These are phyloP conservation scores for Urocynchramus pylzowi DNA, from an alignment of 2,113 vertebrate genomes.

Conservation along the genomic window DNA sequence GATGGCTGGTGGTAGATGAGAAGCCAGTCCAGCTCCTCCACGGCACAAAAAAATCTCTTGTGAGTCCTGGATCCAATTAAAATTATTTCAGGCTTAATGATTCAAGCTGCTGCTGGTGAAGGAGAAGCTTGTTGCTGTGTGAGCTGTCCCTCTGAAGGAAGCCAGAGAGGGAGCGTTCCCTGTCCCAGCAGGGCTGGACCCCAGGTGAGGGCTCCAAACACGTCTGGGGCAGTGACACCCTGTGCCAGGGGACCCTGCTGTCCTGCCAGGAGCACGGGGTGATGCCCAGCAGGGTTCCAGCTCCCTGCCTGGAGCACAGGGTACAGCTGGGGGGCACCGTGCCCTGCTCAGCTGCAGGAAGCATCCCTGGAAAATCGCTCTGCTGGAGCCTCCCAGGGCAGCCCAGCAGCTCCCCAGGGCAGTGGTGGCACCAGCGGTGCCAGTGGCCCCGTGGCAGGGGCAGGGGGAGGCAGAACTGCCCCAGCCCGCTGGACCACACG, in stretches of 20 bases:
- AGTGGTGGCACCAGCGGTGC: background rate
- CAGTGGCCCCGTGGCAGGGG: background rate
- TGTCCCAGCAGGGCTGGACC: background rate
- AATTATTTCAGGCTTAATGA: slow-evolving; percentile 24
- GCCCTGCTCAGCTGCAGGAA: background rate
- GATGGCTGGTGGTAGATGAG: rapidly evolving
- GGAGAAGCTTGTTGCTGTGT: background rate
- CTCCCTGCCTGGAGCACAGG: background rate
- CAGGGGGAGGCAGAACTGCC: background rate
- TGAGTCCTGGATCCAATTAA: slow-evolving; percentile 21
- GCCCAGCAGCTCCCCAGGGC: background rate
- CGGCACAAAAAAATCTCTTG: background rate
- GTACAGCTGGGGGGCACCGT: background rate
- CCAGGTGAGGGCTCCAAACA: background rate
- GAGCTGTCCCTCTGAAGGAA: background rate
- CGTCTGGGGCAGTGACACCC: rapidly evolving
- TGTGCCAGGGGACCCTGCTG: background rate
- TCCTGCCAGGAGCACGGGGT: rapidly evolving
- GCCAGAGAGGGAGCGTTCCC: background rate
- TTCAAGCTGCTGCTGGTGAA: background rate
- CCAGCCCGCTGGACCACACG: rapidly evolving
- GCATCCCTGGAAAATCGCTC: rapidly evolving
- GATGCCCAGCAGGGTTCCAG: background rate
- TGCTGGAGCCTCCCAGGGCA: background rate
- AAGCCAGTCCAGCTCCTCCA: background rate